phyloP scores from a whole-genome alignment of 1,140 invertebrate species.

The Heliconius melpomene region DNA sequence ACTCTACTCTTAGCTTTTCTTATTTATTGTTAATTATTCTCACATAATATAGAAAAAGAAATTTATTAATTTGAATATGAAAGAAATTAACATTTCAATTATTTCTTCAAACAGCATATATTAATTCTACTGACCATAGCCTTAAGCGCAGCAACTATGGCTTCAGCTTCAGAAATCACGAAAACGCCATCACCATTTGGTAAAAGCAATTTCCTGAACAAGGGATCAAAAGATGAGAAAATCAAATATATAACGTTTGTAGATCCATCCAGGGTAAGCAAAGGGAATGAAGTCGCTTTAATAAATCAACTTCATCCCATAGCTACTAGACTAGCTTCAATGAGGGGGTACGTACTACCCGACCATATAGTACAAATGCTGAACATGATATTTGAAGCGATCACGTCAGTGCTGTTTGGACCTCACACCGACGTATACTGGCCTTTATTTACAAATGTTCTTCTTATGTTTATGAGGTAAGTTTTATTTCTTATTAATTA shows the following conservation, averaged over 20 bases:
- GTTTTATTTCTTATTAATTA: conserved; percentile 2
- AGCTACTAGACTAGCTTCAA: not conserved
- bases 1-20: too few species aligned
- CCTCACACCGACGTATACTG: conserved; percentile 17
- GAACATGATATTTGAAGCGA: conserved; percentile 4
- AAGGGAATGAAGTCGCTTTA: not conserved
- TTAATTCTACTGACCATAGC: not conserved
- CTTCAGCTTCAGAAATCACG: not conserved
- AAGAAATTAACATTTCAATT: too few species aligned
- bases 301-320: not conserved
- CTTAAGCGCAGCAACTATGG: not conserved
- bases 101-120: not conserved
- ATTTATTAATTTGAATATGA: too few species aligned
- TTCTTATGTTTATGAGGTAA: conserved; percentile 22
- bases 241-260: not conserved
- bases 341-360: not conserved
- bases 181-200: not conserved
- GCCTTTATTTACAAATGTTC: conserved; percentile 22
- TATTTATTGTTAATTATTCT: too few species aligned
- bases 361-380: not conserved
- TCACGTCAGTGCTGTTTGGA: conserved; percentile 32
- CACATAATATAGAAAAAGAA: too few species aligned
- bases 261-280: not conserved
- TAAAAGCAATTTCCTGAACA: not conserved
- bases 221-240: not conserved